These are phyloP conservation scores for Brachyrhaphis roseni DNA, from an alignment of 2,797 vertebrate genomes.

Conservation along the genomic window DNA sequence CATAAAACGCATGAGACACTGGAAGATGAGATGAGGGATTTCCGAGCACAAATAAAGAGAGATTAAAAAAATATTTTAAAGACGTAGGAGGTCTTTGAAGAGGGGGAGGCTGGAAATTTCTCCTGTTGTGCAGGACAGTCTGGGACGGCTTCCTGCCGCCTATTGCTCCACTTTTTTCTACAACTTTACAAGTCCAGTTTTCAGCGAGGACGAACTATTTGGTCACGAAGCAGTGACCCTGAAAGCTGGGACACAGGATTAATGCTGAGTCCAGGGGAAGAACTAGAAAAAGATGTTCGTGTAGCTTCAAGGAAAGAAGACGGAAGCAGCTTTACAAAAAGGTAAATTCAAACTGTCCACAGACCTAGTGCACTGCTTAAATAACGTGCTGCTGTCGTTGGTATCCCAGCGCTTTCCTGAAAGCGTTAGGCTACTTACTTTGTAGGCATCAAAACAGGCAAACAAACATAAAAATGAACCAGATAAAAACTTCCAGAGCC, in stretches of 20 bases:
- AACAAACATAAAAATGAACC: neutral
- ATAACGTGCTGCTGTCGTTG: neutral
- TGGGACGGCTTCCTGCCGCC: slow-evolving; percentile 24
- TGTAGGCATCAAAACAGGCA: neutral
- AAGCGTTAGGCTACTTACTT: neutral
- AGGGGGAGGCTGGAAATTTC: slow-evolving; percentile 60
- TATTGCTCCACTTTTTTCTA: slow-evolving; percentile 6
- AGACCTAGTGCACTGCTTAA: neutral
- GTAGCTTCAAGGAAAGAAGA: neutral
- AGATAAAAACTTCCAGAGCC: neutral
- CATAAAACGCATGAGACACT: neutral
- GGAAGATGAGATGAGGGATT: slow-evolving; percentile 43
- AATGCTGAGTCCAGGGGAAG: neutral
- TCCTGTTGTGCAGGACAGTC: slow-evolving; percentile 58
- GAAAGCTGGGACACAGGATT: neutral
- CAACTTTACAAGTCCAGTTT: neutral
- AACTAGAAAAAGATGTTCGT: neutral
- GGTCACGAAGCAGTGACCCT: neutral
- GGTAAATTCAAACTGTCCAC: slow-evolving; percentile 3
- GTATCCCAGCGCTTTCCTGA: neutral
- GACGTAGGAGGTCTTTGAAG: slow-evolving; percentile 22
- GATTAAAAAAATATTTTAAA: slow-evolving; percentile 28
- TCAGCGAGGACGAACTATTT: neutral
- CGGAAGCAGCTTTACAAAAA: slow-evolving; percentile 2
- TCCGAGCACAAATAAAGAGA: slow-evolving; percentile 38